phyloP scores from a whole-genome alignment of 2,113 vertebrate species.

The Procapra przewalskii region DNA sequence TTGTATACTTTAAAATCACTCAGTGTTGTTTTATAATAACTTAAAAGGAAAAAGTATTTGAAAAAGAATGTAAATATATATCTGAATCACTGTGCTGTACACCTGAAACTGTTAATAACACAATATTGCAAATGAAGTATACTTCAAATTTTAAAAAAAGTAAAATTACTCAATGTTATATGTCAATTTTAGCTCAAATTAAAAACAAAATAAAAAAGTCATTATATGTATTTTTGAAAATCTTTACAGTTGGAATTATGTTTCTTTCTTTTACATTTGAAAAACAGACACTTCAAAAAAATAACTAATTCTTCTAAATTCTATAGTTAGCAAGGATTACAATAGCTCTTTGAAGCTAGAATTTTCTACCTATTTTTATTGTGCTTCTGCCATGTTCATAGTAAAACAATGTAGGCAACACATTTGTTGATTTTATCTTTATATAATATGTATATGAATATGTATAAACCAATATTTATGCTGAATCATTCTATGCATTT shows the following conservation, averaged over 20 bases:
- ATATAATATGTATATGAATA: neutral
- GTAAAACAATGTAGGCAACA: neutral
- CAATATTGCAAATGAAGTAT: neutral
- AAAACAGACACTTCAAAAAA: neutral
- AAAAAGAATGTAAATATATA: neutral
- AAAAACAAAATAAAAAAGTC: neutral
- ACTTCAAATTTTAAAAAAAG: neutral
- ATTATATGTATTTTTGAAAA: neutral
- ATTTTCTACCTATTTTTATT: neutral
- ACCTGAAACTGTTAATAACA: neutral
- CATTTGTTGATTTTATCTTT: neutral
- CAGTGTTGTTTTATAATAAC: neutral
- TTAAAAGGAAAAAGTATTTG: neutral
- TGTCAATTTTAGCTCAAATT: neutral
- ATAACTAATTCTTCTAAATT: neutral
- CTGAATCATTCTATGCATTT: neutral
- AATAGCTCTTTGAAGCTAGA: neutral
- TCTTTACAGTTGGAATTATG: neutral
- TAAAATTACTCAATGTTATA: neutral
- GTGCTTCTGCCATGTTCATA: neutral
- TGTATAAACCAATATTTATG: neutral
- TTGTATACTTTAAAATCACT: neutral
- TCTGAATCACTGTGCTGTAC: neutral
- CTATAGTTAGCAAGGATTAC: neutral
- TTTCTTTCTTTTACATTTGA: neutral